Base-by-base conservation (phyloP, 2,888 invertebrate species). In the Cosmia pyralina region DNA sequence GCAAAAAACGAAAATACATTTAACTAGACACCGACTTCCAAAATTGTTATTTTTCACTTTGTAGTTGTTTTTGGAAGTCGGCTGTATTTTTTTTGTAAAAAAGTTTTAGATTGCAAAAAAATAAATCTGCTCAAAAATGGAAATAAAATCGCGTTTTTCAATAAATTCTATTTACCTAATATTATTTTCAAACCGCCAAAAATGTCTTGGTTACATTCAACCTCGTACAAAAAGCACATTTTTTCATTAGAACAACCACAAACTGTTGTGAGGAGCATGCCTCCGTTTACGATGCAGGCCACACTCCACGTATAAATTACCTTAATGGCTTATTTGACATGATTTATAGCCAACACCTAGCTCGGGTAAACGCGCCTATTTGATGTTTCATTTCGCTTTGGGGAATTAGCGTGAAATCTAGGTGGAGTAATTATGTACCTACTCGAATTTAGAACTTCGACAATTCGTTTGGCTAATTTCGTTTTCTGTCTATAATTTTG, bases 251-350 rank as follows among this genome's bases (percentile, higher is more conserved):
- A 57, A 66, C 71, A 79, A 79, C 80, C 80, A 19, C 67, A 69
- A 83, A 73, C 77, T 66, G 73, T 82, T 84, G 73, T 72, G 71
- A 70, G 66, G 63, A 68, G 72, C 65, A 64, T 85, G 83, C 84
- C 78, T 84, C 87, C 79, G 86, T 88, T 91, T 89, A 88, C 87
- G 88, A 87, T 86, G 87, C 89, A 87, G 88, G 88, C 82, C 86
- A 75, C 84, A 79, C 84, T 82, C 84, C 72, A 77, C 82, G 73
- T 89, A 89, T 91, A 91, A 91, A 92, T 92, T 90, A 91, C 88
- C 78, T 87, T 91, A 91, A 91, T 91, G 89, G 91, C 87, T 89
- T 91, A 91, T 92, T 90, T 88, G 88, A 88, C 89, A 87, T 91
- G 91, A 92, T 92, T 92, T 91, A 91, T 88, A 83, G 79, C 69